A percentile compares a stretch with the other conserved stretches of the same genome.
Conservation (phyloP, 2,888 invertebrate species). For the Nomada ruficornis region DNA sequence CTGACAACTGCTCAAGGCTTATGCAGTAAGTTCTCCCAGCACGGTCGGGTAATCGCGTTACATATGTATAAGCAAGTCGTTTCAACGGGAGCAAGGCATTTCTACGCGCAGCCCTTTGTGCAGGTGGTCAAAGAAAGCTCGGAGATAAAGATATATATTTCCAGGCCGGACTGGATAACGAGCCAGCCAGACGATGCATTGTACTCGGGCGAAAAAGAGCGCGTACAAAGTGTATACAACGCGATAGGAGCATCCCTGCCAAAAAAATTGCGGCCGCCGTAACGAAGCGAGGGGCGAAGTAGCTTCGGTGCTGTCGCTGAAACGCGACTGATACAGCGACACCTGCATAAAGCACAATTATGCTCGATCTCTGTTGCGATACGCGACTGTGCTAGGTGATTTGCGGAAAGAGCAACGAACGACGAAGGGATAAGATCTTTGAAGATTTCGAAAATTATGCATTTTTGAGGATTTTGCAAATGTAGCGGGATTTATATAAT, state of each 20-base stretch:
- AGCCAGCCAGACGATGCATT: slow-evolving; percentile 53
- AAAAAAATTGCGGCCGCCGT: slow-evolving; percentile 26
- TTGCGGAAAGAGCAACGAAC: not conserved
- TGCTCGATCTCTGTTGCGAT: slow-evolving; percentile 11
- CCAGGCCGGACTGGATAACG: slow-evolving; percentile 48
- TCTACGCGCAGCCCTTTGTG: slow-evolving; percentile 41
- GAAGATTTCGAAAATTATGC: not conserved
- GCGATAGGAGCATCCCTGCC: slow-evolving; percentile 35
- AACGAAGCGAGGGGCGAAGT: slow-evolving; percentile 35
- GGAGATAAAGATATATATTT: slow-evolving; percentile 57
- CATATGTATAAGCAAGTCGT: slow-evolving; percentile 12
- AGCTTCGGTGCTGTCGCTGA: slow-evolving; percentile 4
- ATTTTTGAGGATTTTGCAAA: not conserved
- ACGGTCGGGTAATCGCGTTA: slow-evolving; percentile 46
- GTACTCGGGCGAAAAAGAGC: slow-evolving; percentile 44
- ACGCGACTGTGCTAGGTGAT: not conserved
- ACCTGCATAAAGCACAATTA: slow-evolving; percentile 22
- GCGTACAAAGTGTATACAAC: slow-evolving; percentile 47
- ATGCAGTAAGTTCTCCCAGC: not conserved
- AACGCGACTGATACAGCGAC: slow-evolving; percentile 6
- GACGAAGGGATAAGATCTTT: not conserved
- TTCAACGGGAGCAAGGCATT: slow-evolving; percentile 6
- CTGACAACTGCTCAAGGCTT: not conserved
- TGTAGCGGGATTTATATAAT: too few species aligned
- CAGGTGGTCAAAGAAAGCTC: slow-evolving; percentile 38